phyloP scores from a whole-genome alignment of 2,113 vertebrate genomes.

The Leptocoma aspasia region DNA sequence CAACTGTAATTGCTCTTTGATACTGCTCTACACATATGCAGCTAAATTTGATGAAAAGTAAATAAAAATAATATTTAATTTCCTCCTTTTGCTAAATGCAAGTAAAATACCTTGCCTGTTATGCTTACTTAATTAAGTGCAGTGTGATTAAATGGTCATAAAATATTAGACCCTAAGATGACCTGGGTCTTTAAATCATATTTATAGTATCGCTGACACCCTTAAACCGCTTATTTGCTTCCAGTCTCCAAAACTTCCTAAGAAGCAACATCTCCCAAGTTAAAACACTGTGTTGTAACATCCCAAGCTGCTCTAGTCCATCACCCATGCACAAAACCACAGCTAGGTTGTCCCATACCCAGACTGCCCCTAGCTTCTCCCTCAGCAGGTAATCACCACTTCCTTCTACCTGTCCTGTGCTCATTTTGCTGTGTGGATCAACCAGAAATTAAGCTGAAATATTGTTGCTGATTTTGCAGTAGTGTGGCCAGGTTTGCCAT shows the following conservation, averaged over 20 bases:
- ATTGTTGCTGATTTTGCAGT: background rate
- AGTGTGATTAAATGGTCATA: background rate
- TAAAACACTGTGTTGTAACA: background rate
- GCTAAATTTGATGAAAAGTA: background rate
- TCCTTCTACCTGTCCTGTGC: background rate
- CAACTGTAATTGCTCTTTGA: background rate
- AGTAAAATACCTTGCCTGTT: background rate
- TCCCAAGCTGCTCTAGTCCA: background rate
- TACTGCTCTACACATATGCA: background rate
- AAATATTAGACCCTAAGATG: background rate
- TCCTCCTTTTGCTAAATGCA: background rate
- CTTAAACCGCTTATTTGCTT: background rate
- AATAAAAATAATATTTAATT: background rate
- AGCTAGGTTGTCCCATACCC: background rate
- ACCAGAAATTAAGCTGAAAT: background rate
- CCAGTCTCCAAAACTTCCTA: background rate
- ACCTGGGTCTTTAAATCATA: background rate
- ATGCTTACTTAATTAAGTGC: background rate
- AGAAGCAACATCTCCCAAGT: background rate
- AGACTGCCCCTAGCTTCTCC: background rate
- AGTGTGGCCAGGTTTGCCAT: background rate
- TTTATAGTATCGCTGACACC: background rate
- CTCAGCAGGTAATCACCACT: background rate
- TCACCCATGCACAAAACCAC: background rate
- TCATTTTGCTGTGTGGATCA: background rate